phyloP scores from a whole-genome alignment of 92 coral and sea anemone species.

The Phymanthus crucifer region DNA sequence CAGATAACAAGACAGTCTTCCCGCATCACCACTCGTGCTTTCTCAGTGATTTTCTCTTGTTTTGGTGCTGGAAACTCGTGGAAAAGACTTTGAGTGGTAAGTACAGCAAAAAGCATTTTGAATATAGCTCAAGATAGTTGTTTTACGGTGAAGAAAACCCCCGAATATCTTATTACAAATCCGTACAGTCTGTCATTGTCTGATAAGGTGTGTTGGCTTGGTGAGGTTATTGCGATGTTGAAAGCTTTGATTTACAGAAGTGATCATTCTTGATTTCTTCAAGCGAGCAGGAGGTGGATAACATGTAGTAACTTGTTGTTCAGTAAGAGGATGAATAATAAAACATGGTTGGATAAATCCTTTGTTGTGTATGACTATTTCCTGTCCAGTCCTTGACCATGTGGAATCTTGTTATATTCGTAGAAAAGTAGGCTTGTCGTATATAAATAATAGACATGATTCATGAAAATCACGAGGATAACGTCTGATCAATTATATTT shows the following conservation, averaged over 20 bases:
- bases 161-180: not conserved
- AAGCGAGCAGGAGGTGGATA: not conserved
- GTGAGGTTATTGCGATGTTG: not conserved
- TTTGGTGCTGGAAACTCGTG: slow-evolving; percentile 7
- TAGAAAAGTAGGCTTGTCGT: too few species aligned
- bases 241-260: not conserved
- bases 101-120: not conserved
- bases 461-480: not conserved
- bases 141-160: too few species aligned
- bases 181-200: not conserved
- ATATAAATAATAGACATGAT: too few species aligned
- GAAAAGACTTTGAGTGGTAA: slow-evolving; percentile 4
- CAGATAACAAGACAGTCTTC: not conserved
- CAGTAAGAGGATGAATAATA: not conserved
- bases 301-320: not conserved
- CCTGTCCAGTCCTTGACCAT: too few species aligned
- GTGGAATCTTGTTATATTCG: too few species aligned
- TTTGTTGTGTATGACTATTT: too few species aligned
- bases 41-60: not conserved
- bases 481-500: too few species aligned
- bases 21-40: not conserved
- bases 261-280: too few species aligned
- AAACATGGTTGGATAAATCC: not conserved
- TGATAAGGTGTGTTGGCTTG: not conserved
- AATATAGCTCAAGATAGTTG: not conserved